Base-by-base conservation (phyloP, 2,797 vertebrate species). In the Onychomys leucogaster region DNA sequence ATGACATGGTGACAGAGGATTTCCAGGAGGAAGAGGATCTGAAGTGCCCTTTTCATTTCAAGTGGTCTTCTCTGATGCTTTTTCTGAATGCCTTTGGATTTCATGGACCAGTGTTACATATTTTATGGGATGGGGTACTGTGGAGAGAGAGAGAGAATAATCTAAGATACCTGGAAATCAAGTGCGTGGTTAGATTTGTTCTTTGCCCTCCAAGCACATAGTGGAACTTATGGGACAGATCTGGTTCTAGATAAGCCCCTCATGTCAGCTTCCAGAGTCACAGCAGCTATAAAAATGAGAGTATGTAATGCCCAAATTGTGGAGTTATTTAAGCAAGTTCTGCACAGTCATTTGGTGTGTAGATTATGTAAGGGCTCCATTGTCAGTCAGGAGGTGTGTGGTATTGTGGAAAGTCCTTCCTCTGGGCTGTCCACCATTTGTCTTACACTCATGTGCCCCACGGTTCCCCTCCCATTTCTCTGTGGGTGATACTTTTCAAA, bases 41-140 rank as follows among this genome's bases (percentile, higher is more conserved):
- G 7, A 86, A 80, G 34, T 52, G 13, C 10, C 14, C 16, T 90
- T 89, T n/a, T 25, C 57, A 69, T 87, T 97, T 87, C 57, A 78
- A 73, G 92, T 90, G 82, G 46, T 63, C 49, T 13, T 57, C 63
- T 57, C 85, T 25, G 9, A 3, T 87, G 65, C 59, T 87, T 10
- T 89, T 71, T 78, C 65, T n/a, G 34, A 52, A 19, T 34, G n/a
- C 12, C 34, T 89, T 76, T 75, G 49, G 17, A 46, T 94, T 90
- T 67, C 43, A 57, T 8, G 21, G 9, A 23, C 41, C 32, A 21
- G 25, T 49, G 9, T 32, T 32, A 19, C 14, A 0, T 5, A 25
- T 73, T 80, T 73, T 4, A 25, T 43, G 27, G 16, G 29, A 59
- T 6, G 16, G 3, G 9, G 23, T 2, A 29, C 1, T 37, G n/a